Base-by-base conservation (phyloP, 2,113 vertebrate species). In the Myiagra hebetior region DNA sequence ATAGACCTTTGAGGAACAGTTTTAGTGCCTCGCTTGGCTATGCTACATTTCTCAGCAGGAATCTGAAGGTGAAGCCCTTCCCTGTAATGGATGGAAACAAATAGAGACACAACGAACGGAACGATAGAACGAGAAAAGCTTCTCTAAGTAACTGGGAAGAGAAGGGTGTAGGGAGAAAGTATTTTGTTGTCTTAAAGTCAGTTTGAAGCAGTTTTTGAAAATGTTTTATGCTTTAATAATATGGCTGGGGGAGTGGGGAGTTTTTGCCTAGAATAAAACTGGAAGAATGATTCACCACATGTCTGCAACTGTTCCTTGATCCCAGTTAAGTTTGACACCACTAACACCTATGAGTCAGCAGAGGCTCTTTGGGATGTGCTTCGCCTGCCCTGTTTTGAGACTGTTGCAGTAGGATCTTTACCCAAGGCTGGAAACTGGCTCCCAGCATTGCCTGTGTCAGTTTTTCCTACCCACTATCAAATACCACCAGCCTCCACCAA, bases 211-310 rank as follows among this genome's bases (percentile, higher is more conserved):
- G 72, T 91, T 95, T 74, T 63, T 86, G 75, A 88, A 85, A 93
- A 87, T 7, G 31, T 93, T 91, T 92, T 75, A 78, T 93, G 73
- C 84, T 94, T 95, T 95, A 93, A 95, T 96, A 97, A 89, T 82
- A 96, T 24, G 68, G 88, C 91, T 89, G 63, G 83, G 55, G 85
- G 75, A 95, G 60, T 23, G 70, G 86, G 75, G 95, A 93, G 73
- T 95, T 97, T 95, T 96, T 10, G 76, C 75, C 80, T 91, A 87
- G 93, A 95, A 93, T 97, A 97, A 97, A 96, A 97, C 62, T 96
- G 93, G 88, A 94, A 89, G 91, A 95, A 92, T 97, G 95, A 97
- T 96, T 97, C 96, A 97, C 80, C 1, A 0, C 59, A 78, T 95
- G 94, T 97, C 96, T 97, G 91, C 79, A 96, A 63, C 84, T 62